These are phyloP conservation scores for Echinometra lucunter DNA, from an alignment of 53 echinoderm and acorn worm genomes.

Conservation along the genomic window DNA sequence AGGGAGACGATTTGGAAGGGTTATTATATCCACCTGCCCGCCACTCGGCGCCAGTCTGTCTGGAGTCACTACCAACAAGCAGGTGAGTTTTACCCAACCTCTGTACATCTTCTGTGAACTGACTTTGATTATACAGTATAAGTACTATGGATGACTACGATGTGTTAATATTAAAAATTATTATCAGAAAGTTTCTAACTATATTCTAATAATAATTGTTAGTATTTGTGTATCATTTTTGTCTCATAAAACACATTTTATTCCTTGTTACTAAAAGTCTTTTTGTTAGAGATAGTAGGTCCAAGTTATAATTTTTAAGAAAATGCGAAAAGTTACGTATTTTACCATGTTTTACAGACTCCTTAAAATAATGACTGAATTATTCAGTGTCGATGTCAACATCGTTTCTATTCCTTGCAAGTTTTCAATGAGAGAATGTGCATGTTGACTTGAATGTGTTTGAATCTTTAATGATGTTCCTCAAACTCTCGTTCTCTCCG, in stretches of 20 bases:
- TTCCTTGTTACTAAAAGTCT: no score
- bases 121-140: not conserved
- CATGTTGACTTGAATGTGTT: not conserved
- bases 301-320: no score
- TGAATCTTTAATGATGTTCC: not conserved
- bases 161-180: no score
- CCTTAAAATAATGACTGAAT: not conserved
- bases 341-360: not conserved
- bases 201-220: no score
- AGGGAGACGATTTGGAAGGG: slow-evolving; percentile 24
- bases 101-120: not conserved
- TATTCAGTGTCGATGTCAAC: no score
- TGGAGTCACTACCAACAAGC: not conserved
- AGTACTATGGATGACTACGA: no score
- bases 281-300: no score
- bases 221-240: no score
- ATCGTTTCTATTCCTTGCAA: no score
- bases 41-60: slow-evolving; percentile 63
- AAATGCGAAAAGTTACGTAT: no score
- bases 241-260: no score
- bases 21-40: slow-evolving; percentile 26
- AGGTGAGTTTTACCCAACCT: slow-evolving; percentile 52
- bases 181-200: no score
- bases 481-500: not conserved
- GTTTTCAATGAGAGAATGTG: not conserved